Conservation (phyloP, 2,797 vertebrate species). For the Acipenser oxyrinchus region DNA sequence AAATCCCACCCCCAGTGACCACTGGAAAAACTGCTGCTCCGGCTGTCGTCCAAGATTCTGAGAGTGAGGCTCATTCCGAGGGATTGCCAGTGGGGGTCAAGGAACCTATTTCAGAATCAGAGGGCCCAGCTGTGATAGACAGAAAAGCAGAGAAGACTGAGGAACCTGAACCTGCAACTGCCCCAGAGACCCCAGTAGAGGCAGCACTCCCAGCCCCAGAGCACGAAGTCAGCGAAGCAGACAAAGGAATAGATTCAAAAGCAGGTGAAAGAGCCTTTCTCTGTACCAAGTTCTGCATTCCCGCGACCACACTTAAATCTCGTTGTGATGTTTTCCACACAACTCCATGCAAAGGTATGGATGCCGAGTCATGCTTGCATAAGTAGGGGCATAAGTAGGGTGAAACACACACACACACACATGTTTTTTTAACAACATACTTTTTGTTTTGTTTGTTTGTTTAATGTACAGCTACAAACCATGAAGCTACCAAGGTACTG, state of each 20-base stretch:
- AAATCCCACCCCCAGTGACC: slow-evolving; percentile 83
- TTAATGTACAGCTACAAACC: slow-evolving; percentile 29
- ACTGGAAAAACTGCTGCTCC: slow-evolving; percentile 47
- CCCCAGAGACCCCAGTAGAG: slow-evolving; percentile 17
- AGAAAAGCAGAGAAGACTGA: slow-evolving; percentile 14
- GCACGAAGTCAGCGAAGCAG: neutral
- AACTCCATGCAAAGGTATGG: too few species aligned
- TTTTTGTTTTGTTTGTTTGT: neutral
- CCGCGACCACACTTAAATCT: too few species aligned
- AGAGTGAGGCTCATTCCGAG: too few species aligned
- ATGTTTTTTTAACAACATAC: too few species aligned
- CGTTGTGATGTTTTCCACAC: too few species aligned
- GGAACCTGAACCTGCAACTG: slow-evolving; percentile 14
- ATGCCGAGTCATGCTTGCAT: too few species aligned
- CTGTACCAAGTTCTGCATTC: too few species aligned
- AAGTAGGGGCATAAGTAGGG: too few species aligned
- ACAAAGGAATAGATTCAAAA: neutral
- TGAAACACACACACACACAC: too few species aligned
- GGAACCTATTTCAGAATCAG: too few species aligned
- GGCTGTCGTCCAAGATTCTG: neutral
- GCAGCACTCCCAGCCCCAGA: neutral
- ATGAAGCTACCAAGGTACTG: slow-evolving; percentile 37
- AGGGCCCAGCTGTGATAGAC: too few species aligned
- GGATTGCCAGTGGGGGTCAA: too few species aligned
- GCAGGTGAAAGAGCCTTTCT: neutral